Conservation (phyloP, 2,888 invertebrate species). For the Pycnomerus fuliginosus region DNA sequence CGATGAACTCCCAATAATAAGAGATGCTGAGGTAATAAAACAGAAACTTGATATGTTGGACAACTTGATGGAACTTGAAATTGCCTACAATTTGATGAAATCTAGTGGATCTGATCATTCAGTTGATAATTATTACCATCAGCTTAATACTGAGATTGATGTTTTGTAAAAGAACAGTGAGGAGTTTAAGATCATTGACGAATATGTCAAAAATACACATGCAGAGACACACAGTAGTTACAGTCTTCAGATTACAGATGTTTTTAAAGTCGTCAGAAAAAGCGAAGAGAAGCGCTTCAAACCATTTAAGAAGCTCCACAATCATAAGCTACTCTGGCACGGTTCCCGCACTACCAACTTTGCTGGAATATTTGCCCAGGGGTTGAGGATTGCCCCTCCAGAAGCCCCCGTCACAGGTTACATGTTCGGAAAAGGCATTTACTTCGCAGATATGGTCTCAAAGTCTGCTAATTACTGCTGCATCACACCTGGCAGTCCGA, state of each 20-base stretch:
- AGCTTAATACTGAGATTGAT: slow-evolving; percentile 80
- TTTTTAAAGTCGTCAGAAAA: slow-evolving; percentile 71
- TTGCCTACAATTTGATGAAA: slow-evolving; percentile 87
- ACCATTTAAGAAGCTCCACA: slow-evolving; percentile 83
- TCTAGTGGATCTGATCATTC: slow-evolving; percentile 51
- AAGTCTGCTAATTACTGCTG: slow-evolving; percentile 97
- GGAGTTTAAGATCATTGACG: slow-evolving; percentile 71
- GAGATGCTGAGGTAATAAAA: slow-evolving; percentile 64
- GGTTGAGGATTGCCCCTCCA: slow-evolving; percentile 94
- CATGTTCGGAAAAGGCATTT: slow-evolving; percentile 99
- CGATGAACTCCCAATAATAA: slow-evolving; percentile 76
- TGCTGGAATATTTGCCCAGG: slow-evolving; percentile 91
- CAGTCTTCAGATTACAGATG: slow-evolving; percentile 66
- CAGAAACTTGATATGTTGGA: slow-evolving; percentile 84
- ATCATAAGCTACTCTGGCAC: slow-evolving; percentile 91
- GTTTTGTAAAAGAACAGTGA: slow-evolving; percentile 65
- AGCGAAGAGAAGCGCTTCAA: slow-evolving; percentile 79
- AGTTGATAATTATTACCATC: slow-evolving; percentile 81
- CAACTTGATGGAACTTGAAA: slow-evolving; percentile 89
- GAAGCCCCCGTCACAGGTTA: slow-evolving; percentile 94
- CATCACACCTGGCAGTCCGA: slow-evolving; percentile 66
- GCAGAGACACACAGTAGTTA: slow-evolving; percentile 83
- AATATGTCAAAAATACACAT: slow-evolving; percentile 90
- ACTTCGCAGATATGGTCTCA: slow-evolving; percentile 98
- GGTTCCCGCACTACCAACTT: slow-evolving; percentile 94